These are phyloP conservation scores for Nyleta sp. DNA, from an alignment of 2,888 invertebrate genomes.

Conservation along the genomic window DNA sequence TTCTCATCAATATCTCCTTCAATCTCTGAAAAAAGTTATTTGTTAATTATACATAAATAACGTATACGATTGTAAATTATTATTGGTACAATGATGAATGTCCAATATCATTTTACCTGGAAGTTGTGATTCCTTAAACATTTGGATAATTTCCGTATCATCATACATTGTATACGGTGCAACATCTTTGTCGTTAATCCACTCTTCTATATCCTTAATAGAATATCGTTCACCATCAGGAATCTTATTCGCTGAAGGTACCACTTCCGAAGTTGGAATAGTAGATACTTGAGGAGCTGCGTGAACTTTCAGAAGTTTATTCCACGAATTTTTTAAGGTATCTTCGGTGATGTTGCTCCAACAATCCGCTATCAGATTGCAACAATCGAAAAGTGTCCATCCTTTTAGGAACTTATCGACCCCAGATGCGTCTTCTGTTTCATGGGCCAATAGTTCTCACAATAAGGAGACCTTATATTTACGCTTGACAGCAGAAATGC, in stretches of 20 bases:
- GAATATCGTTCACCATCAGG: conserved; percentile 2
- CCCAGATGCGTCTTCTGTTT: background rate
- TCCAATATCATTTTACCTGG: too few relatives aligned
- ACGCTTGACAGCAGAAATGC: conserved; percentile 58
- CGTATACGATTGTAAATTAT: too few relatives aligned
- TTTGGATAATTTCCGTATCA: background rate
- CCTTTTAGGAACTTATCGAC: background rate
- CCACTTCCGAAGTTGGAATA: background rate
- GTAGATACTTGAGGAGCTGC: background rate
- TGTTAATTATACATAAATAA: too few relatives aligned
- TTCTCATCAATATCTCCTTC: too few relatives aligned
- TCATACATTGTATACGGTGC: background rate
- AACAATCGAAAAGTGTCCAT: conserved; percentile 7
- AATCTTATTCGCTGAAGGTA: conserved; percentile 1
- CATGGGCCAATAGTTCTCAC: conserved; percentile 2
- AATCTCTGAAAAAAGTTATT: too few relatives aligned
- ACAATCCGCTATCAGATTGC: conserved; percentile 1
- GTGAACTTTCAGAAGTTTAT: background rate
- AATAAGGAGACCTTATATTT: conserved; percentile 6
- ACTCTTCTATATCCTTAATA: background rate
- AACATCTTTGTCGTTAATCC: background rate
- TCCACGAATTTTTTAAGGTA: conserved; percentile 15
- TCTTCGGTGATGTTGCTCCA: background rate
- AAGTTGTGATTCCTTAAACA: too few relatives aligned
- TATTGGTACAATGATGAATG: too few relatives aligned